Evolutionary conservation across 2,797 vertebrate species (phyloP), one percentile per base, ranked within the genome.

Genomic region (Oryzias sinensis): DNA sequence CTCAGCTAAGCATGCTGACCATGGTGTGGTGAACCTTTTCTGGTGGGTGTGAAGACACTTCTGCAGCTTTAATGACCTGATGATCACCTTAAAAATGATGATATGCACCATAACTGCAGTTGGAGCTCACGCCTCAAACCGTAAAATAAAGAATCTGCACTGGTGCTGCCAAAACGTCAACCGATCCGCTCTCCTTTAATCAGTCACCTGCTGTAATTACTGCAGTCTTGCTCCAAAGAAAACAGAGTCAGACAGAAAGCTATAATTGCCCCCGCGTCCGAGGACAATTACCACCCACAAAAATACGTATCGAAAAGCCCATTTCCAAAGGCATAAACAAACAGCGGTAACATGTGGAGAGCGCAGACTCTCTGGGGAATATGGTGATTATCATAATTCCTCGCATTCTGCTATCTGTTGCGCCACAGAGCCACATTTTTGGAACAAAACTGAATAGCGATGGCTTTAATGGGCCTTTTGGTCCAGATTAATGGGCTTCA

Each of bases 361-460:
- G 65, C 68, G 64, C 57, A 14, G 58, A 50, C 65, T 66, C 83
- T 74, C 77, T 58, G 55, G 77, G 77, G 80, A 87, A 68, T 61
- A 55, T 58, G 42, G 71, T 81, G 74, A 90, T 88, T 83, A 87
- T 79, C 71, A 82, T 76, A 88, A 89, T 80, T 78, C 79, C 80
- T 84, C 80, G 79, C 69, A 74, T 84, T 76, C 76, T 84, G 80
- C 70, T 68, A 79, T 80, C 79, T 59, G 63, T 77, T 15, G 62
- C 0, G 61, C 79, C 79, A 82, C 81, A 89, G 82, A 87, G 79
- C 80, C 58, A 73, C 78, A 45, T 78, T 87, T 81, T 76, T 49
- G 14, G 80, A 86, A 88, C 89, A 74, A 81, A 77, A 85, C 84
- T 88, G 88, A 90, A 89, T 84, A 78, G 72, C 56, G 63, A 43